phyloP scores from a whole-genome alignment of 37 sponge, comb jelly and placozoan genomes.

The Hormiphora californensis region DNA sequence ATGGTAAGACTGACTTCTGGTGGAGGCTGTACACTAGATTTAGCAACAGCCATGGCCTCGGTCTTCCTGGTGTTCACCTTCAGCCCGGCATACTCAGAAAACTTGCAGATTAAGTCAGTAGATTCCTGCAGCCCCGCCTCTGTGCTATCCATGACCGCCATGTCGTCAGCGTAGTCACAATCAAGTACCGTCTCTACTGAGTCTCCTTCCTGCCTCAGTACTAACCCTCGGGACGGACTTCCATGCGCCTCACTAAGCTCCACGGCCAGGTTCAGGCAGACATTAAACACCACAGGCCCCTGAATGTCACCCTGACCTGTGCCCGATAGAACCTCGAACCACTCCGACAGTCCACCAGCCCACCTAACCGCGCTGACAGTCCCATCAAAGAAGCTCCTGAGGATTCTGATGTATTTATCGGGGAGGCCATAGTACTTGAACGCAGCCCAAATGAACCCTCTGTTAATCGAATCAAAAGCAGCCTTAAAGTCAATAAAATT shows the following conservation, averaged over 20 bases:
- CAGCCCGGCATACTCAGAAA: not conserved
- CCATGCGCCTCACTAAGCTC: no score
- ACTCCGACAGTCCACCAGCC: not conserved
- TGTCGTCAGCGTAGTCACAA: not conserved
- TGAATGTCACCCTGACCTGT: not conserved
- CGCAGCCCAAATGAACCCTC: not conserved
- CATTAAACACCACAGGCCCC: not conserved
- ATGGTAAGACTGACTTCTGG: not conserved
- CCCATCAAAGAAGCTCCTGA: not conserved
- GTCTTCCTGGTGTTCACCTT: not conserved
- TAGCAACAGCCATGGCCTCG: not conserved
- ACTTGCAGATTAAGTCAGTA: not conserved
- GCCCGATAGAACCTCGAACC: not conserved
- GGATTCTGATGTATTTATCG: not conserved
- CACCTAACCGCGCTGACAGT: not conserved
- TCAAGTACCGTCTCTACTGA: not conserved
- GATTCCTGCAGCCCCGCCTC: slow-evolving; percentile 18
- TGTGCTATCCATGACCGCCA: not conserved
- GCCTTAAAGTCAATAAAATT: slow-evolving; percentile 33
- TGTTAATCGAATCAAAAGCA: no score
- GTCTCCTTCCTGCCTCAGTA: not conserved
- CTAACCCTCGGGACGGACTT: no score
- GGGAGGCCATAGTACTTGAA: not conserved
- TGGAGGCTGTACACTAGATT: not conserved
- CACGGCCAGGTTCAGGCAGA: not conserved